Conservation (phyloP, 2,888 invertebrate species). For the Elysia crispata region DNA sequence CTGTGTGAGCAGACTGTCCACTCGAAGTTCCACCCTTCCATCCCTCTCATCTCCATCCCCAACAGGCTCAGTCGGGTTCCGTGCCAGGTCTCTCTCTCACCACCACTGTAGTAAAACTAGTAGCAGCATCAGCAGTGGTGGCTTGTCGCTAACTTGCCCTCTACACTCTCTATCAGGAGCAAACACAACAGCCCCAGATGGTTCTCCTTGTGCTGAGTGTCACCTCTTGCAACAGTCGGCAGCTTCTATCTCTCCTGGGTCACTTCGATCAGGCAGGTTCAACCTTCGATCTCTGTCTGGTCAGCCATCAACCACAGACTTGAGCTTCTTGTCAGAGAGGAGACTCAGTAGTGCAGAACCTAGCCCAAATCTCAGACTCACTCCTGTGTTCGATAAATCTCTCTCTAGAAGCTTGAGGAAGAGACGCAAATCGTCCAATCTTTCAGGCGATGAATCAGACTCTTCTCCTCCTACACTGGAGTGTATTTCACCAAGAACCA, state of each 20-base stretch:
- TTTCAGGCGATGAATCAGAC: constrained; percentile 44
- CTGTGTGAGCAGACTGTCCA: constrained; percentile 44
- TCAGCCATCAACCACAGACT: constrained; percentile 12
- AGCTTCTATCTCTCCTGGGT: constrained; percentile 35
- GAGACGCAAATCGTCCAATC: constrained; percentile 35
- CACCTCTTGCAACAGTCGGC: constrained; percentile 39
- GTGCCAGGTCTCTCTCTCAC: constrained; percentile 16
- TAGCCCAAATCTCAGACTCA: constrained; percentile 36
- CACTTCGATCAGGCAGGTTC: constrained; percentile 19
- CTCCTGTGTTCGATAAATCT: background rate
- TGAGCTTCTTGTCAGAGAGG: constrained; percentile 16
- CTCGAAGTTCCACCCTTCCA: constrained; percentile 43
- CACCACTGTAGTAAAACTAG: background rate
- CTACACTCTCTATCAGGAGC: constrained; percentile 33
- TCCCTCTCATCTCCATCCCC: constrained; percentile 49
- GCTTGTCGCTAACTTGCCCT: constrained; percentile 37
- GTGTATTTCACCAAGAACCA: constrained; percentile 40
- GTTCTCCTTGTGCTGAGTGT: constrained; percentile 42
- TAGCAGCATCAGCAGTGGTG: background rate
- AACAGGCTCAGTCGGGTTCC: constrained; percentile 38
- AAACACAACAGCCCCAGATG: background rate
- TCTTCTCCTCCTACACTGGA: constrained; percentile 44
- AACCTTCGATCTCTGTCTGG: constrained; percentile 36
- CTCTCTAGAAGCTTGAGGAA: constrained; percentile 9
- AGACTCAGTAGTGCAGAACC: constrained; percentile 41